These are phyloP conservation scores for Myoxocephalus aenaeus DNA, from an alignment of 2,797 vertebrate genomes.

Conservation along the genomic window DNA sequence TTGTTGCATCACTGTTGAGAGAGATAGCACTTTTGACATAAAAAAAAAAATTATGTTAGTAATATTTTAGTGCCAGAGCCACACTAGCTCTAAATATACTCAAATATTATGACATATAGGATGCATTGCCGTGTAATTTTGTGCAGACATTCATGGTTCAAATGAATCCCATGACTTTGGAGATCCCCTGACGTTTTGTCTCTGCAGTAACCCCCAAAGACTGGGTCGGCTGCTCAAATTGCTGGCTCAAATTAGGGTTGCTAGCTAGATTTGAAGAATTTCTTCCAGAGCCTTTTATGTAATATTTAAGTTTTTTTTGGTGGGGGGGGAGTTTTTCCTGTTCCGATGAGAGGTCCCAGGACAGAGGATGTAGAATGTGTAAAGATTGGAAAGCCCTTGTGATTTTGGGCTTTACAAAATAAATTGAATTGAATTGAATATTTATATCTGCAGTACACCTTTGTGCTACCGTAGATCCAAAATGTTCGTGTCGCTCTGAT, in stretches of 20 bases:
- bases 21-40: not conserved
- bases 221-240: not conserved
- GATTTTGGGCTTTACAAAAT: no score
- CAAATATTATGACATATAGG: not conserved
- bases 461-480: not conserved
- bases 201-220: not conserved
- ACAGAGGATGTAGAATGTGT: no score
- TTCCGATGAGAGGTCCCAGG: no score
- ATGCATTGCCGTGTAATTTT: not conserved
- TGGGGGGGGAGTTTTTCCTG: no score
- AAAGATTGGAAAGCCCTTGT: no score
- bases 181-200: not conserved
- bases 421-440: no score
- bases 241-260: not conserved
- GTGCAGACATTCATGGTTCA: not conserved
- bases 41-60: not conserved
- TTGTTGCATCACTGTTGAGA: conserved; percentile 1
- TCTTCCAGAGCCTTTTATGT: not conserved
- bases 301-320: not conserved
- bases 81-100: not conserved
- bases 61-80: not conserved
- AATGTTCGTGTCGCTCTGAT: not conserved
- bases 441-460: not conserved
- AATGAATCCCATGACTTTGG: not conserved
- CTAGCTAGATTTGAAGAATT: not conserved